Percentiles rank a stretch among this genome's conserved stretches.
Conservation (phyloP, 2,797 vertebrate genomes). For the Apodemus agrarius region DNA sequence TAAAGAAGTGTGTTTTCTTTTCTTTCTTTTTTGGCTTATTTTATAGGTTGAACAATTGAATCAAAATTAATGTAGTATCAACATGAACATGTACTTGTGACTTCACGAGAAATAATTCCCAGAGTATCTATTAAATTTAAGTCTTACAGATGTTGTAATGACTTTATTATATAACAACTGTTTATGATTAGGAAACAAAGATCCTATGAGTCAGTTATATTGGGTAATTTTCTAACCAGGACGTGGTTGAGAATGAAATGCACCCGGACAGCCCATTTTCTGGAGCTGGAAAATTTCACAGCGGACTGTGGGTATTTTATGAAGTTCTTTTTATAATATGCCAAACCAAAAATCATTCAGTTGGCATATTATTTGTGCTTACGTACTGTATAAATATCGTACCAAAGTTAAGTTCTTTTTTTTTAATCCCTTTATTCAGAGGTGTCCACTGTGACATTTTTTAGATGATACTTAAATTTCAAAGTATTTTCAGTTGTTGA, state of each 20-base stretch:
- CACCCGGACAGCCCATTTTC: neutral
- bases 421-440: neutral
- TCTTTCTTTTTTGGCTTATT: neutral
- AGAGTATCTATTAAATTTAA: neutral
- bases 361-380: conserved; percentile 33
- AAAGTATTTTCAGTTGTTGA: neutral
- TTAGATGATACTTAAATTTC: neutral
- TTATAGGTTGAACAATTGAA: conserved; percentile 1
- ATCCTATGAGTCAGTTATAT: neutral
- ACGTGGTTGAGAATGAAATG: neutral
- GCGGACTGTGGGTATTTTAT: neutral
- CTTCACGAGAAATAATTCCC: conserved; percentile 30
- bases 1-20: neutral
- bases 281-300: neutral
- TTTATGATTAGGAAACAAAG: conserved; percentile 53
- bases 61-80: neutral
- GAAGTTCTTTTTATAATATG: conserved; percentile 1
- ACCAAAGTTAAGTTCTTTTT: neutral
- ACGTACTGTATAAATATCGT: neutral
- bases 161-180: neutral
- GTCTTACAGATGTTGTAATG: neutral
- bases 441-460: neutral
- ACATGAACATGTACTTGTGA: conserved; percentile 44
- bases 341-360: neutral
- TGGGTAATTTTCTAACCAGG: neutral